Evolutionary conservation across 2,888 invertebrate genomes (phyloP).

Genomic region (Pseudolycoriella hygida): DNA sequence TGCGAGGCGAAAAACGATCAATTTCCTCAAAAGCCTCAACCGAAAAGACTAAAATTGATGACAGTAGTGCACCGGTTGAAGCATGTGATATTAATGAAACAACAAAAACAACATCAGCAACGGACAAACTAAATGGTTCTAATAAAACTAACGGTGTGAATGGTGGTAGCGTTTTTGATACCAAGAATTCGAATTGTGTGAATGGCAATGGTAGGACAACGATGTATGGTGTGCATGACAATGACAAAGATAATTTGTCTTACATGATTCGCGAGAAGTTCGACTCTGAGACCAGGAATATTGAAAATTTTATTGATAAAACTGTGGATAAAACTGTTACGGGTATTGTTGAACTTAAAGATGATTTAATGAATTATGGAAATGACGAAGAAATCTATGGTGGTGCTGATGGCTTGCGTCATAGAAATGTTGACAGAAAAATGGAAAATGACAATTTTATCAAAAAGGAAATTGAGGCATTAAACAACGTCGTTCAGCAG

Average conservation of each 20-base stretch:
- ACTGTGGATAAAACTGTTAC: constrained; percentile 31
- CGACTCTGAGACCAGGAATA: constrained; percentile 28
- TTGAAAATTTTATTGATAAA: constrained; percentile 31
- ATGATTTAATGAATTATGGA: constrained; percentile 25
- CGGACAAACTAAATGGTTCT: background rate
- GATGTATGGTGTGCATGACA: constrained; percentile 27
- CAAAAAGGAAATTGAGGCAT: constrained; percentile 28
- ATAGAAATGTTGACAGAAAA: constrained; percentile 16
- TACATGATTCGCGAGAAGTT: constrained; percentile 27
- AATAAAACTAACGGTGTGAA: background rate
- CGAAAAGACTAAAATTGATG: background rate
- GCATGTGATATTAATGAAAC: constrained; percentile 1
- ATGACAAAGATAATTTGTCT: constrained; percentile 28
- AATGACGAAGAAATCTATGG: constrained; percentile 16
- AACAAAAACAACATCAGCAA: background rate
- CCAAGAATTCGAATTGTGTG: background rate
- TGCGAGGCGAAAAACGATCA: constrained; percentile 20
- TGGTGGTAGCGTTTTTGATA: background rate
- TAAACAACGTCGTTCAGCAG: constrained; percentile 29
- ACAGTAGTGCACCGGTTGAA: background rate
- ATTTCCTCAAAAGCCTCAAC: constrained; percentile 7
- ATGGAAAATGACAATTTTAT: constrained; percentile 15
- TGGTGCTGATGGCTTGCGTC: constrained; percentile 20
- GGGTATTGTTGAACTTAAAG: constrained; percentile 28
- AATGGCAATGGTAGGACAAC: constrained; percentile 2